A percentile compares a stretch with the other conserved stretches of the same genome.
phyloP scores from a whole-genome alignment of 2,797 vertebrate genomes.

The Paratrypauchen microcephalus region DNA sequence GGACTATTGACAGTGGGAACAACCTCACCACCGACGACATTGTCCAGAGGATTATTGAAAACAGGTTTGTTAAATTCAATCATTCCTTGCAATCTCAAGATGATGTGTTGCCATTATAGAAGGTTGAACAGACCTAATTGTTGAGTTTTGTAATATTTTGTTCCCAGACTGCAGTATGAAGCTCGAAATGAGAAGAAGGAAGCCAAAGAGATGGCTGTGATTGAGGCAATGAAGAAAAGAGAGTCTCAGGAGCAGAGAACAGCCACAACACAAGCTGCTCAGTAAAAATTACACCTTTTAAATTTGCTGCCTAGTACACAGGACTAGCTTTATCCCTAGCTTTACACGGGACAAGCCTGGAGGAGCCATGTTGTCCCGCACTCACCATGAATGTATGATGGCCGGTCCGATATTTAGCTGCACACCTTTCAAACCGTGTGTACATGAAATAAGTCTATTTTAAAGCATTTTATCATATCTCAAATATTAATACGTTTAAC shows the following conservation, averaged over 20 bases:
- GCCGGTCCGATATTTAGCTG: not conserved
- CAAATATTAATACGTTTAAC: constrained; percentile 24
- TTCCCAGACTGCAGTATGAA: constrained; percentile 89
- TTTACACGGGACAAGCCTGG: constrained; percentile 30
- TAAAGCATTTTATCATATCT: constrained; percentile 23
- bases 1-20: constrained; percentile 83
- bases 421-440: constrained; percentile 13
- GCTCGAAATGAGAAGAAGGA: constrained; percentile 97
- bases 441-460: constrained; percentile 6
- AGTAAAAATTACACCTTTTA: constrained; percentile 27
- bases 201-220: constrained; percentile 90
- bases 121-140: not conserved
- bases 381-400: not conserved
- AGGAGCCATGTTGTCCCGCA: constrained; percentile 8
- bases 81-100: not conserved
- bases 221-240: constrained; percentile 83
- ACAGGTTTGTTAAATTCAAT: constrained; percentile 78
- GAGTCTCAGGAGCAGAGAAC: constrained; percentile 61
- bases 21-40: constrained; percentile 92
- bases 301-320: constrained; percentile 1
- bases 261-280: constrained; percentile 27
- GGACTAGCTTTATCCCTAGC: constrained; percentile 12
- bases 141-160: not conserved
- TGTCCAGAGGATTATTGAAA: constrained; percentile 94
- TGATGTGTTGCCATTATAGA: not conserved